Evolutionary conservation across 1,140 invertebrate species (phyloP).

Genomic region (Drosophila repletoides): DNA sequence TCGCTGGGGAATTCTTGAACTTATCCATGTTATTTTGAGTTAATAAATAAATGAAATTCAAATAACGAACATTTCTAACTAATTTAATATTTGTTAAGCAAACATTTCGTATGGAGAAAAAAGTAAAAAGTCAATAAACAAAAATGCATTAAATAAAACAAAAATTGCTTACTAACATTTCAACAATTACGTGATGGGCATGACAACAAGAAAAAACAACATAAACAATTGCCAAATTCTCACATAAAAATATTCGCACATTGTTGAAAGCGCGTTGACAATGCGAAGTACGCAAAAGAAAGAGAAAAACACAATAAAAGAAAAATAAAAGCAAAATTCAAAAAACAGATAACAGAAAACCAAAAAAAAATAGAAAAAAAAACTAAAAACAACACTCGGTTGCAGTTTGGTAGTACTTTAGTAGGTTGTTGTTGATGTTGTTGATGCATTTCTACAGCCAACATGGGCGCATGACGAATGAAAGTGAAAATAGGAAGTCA

Average conservation of each 20-base stretch:
- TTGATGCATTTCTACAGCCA: conserved; percentile 58
- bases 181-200: conserved; percentile 54
- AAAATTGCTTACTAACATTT: conserved; percentile 38
- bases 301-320: conserved; percentile 7
- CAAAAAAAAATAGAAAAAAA: conserved; percentile 16
- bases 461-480: conserved; percentile 58
- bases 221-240: conserved; percentile 57
- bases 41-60: no score
- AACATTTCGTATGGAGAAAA: not conserved
- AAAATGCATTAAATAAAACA: conserved; percentile 31
- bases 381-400: conserved; percentile 22
- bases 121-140: not conserved
- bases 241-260: conserved; percentile 62
- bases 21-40: no score
- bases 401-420: conserved; percentile 38
- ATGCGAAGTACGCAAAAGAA: conserved; percentile 43
- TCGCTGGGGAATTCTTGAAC: no score
- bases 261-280: conserved; percentile 65
- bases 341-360: no score
- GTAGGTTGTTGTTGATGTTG: conserved; percentile 6
- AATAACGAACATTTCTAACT: no score
- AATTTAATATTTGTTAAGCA: no score
- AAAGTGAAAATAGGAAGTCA: conserved; percentile 79
- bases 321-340: not conserved
- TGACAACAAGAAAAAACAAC: conserved; percentile 31